Percentiles rank a stretch among this genome's conserved stretches.
phyloP scores from a whole-genome alignment of 2,888 invertebrate species.

The Chloroclystis v-ata region DNA sequence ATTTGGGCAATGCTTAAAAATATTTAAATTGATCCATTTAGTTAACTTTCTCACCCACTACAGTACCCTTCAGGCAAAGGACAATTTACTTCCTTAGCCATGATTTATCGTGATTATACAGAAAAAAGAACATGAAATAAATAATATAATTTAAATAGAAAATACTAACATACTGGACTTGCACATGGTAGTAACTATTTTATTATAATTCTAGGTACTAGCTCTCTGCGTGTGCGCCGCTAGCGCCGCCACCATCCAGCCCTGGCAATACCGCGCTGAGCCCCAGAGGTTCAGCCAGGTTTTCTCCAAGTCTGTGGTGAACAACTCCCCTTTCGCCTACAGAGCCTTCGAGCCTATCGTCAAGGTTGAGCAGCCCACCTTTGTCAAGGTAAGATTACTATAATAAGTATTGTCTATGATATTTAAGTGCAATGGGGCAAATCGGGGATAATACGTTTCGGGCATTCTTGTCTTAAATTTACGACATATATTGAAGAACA shows the following conservation, averaged over 20 bases:
- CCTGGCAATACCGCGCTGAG: conserved; percentile 9
- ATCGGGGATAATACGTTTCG: too few relatives aligned
- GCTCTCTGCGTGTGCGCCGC: conserved; percentile 32
- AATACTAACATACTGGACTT: neutral
- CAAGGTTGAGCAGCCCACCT: conserved; percentile 1
- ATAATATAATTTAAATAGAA: too few relatives aligned
- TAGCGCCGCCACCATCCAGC: conserved; percentile 23
- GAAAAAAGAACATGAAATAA: neutral
- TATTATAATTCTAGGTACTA: conserved; percentile 19
- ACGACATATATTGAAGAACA: too few relatives aligned
- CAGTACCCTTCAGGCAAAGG: too few relatives aligned
- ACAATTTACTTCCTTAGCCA: too few relatives aligned
- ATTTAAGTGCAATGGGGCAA: too few relatives aligned
- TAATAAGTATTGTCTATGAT: neutral
- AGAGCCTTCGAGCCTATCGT: conserved; percentile 5
- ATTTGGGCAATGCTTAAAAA: too few relatives aligned
- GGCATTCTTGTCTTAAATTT: too few relatives aligned
- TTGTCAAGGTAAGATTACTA: neutral
- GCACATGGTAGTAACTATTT: neutral
- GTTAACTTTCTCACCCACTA: too few relatives aligned
- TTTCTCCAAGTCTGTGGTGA: conserved; percentile 4
- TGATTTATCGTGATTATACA: too few relatives aligned
- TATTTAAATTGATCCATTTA: too few relatives aligned
- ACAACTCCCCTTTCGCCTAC: conserved; percentile 2
- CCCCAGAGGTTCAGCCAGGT: conserved; percentile 10